phyloP scores from a whole-genome alignment of 2,797 vertebrate species.

The Argentina silus region DNA sequence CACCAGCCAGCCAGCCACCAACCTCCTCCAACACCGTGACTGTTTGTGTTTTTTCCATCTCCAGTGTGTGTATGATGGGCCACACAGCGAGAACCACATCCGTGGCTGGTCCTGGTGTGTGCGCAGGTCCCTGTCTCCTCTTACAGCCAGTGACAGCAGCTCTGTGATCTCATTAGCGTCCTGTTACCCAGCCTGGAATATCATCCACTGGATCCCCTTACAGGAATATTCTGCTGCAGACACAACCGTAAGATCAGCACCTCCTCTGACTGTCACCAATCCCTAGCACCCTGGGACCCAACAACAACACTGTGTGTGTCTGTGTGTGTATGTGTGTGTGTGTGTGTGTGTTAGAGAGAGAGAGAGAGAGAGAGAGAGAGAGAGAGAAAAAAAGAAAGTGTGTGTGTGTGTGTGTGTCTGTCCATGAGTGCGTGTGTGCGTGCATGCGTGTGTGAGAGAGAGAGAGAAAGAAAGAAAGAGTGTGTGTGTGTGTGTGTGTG shows the following conservation, averaged over 20 bases:
- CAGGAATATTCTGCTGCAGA: constrained; percentile 64
- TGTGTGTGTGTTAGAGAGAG: background rate
- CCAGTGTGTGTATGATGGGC: background rate
- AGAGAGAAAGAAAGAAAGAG: background rate
- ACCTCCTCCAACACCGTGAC: background rate
- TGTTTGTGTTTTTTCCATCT: background rate
- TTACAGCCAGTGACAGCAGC: constrained; percentile 74
- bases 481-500: background rate
- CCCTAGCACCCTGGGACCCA: constrained; percentile 21
- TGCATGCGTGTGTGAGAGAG: background rate
- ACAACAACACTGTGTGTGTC: constrained; percentile 7
- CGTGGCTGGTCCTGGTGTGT: constrained; percentile 37
- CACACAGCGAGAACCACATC: background rate
- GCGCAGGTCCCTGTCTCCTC: constrained; percentile 54
- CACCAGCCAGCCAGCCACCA: background rate
- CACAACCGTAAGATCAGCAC: constrained; percentile 54
- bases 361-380: background rate
- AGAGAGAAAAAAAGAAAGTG: background rate
- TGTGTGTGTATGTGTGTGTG: too few relatives aligned
- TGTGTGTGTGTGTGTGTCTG: background rate
- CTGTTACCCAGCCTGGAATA: constrained; percentile 66
- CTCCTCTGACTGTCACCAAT: constrained; percentile 45
- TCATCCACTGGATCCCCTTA: constrained; percentile 69
- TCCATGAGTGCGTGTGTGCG: too few relatives aligned
- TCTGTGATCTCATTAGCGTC: constrained; percentile 72